These are phyloP conservation scores for Poeciliopsis paucimaculata DNA, from an alignment of 2,797 vertebrate species.

Conservation along the genomic window DNA sequence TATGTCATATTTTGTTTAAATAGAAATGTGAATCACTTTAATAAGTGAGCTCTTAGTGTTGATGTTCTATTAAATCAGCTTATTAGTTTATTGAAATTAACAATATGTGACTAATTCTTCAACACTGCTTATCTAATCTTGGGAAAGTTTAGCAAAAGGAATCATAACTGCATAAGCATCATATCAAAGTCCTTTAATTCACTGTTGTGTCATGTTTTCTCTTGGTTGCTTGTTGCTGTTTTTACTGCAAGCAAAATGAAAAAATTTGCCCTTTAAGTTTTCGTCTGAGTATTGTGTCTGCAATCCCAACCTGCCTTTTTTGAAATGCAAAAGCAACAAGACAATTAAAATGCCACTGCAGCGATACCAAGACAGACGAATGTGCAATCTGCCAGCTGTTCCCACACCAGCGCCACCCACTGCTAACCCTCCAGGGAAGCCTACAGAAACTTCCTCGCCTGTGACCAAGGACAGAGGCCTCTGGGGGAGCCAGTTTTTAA, in stretches of 20 bases:
- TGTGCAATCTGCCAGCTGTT: conserved; percentile 79
- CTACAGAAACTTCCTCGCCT: conserved; percentile 61
- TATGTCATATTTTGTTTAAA: not conserved
- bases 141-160: not conserved
- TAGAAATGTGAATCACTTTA: not conserved
- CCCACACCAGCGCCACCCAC: conserved; percentile 33
- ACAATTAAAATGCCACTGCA: conserved; percentile 72
- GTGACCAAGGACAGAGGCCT: conserved; percentile 70
- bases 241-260: conserved; percentile 25
- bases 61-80: not conserved
- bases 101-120: not conserved
- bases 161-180: not conserved
- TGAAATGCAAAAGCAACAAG: conserved; percentile 67
- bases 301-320: conserved; percentile 46
- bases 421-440: conserved; percentile 66
- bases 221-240: conserved; percentile 8
- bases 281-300: conserved; percentile 21
- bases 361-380: conserved; percentile 69
- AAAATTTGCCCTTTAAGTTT: conserved; percentile 15
- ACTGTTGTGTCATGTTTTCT: conserved; percentile 14
- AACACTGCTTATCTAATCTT: not conserved
- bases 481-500: conserved; percentile 67
- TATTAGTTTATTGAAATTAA: not conserved
- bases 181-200: not conserved
- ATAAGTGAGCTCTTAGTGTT: not conserved